phyloP scores from a whole-genome alignment of 2,797 vertebrate genomes.

The Darevskia nairensis region DNA sequence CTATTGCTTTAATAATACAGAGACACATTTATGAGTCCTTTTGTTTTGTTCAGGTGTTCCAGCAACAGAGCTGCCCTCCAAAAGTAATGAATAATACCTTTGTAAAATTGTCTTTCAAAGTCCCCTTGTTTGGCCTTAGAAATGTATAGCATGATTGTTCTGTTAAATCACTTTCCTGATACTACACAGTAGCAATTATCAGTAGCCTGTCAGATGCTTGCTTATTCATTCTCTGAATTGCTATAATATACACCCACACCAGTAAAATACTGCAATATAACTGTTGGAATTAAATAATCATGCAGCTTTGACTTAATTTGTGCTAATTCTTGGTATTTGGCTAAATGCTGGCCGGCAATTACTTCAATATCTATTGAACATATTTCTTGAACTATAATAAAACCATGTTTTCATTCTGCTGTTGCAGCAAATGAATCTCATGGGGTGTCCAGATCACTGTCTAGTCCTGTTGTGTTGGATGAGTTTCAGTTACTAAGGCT shows the following conservation, averaged over 20 bases:
- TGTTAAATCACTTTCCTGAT: conserved; percentile 8
- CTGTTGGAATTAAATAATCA: conserved; percentile 1
- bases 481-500: no score
- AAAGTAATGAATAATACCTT: background rate
- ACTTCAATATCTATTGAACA: background rate
- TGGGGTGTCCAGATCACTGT: no score
- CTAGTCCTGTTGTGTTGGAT: no score
- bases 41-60: background rate
- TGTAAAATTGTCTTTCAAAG: background rate
- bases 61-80: background rate
- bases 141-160: background rate
- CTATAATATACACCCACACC: background rate
- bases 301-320: conserved; percentile 3
- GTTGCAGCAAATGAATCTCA: no score
- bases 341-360: background rate
- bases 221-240: conserved; percentile 7
- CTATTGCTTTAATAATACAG: background rate
- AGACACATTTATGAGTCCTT: background rate
- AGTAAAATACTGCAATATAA: conserved; percentile 20
- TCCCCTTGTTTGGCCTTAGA: background rate
- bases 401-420: background rate
- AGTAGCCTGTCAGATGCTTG: background rate
- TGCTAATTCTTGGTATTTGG: background rate
- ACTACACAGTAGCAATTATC: conserved; percentile 9
- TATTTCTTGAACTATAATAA: background rate